Conservation (phyloP, 1,140 invertebrate genomes). For the Diorhabda elongata region DNA sequence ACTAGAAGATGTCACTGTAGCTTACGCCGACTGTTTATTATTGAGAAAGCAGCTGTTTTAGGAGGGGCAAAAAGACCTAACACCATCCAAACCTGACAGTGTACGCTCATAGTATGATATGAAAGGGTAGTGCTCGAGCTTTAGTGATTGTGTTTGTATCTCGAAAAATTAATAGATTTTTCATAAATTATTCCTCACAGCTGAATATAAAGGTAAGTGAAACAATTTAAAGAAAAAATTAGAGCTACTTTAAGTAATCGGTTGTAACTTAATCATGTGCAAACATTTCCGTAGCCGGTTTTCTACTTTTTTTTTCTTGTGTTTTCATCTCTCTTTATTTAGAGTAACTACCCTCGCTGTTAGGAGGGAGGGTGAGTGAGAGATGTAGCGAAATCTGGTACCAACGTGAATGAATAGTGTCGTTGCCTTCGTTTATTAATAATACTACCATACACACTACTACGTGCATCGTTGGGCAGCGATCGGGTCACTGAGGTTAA, state of each 20-base stretch:
- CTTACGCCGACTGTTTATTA: neutral
- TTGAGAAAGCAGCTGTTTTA: slow-evolving; percentile 23
- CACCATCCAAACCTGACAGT: slow-evolving; percentile 26
- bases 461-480: neutral
- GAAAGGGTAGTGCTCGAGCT: slow-evolving; percentile 28
- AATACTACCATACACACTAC: neutral
- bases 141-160: slow-evolving; percentile 21
- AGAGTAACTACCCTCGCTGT: slow-evolving; percentile 1
- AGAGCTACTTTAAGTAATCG: slow-evolving; percentile 23
- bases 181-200: slow-evolving; percentile 14
- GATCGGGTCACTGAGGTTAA: neutral
- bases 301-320: slow-evolving; percentile 17
- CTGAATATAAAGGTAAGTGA: slow-evolving; percentile 15
- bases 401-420: neutral
- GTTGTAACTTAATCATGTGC: slow-evolving; percentile 14
- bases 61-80: slow-evolving; percentile 26
- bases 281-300: slow-evolving; percentile 19
- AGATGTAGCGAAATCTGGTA: neutral
- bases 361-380: neutral
- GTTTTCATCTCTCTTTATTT: slow-evolving; percentile 3
- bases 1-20: slow-evolving; percentile 12
- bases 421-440: neutral
- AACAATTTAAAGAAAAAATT: slow-evolving; percentile 5
- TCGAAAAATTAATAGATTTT: slow-evolving; percentile 13
- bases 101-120: slow-evolving; percentile 27